Evolutionary conservation across 2,113 vertebrate genomes (phyloP).

Genomic region (Patagioenas fasciata): DNA sequence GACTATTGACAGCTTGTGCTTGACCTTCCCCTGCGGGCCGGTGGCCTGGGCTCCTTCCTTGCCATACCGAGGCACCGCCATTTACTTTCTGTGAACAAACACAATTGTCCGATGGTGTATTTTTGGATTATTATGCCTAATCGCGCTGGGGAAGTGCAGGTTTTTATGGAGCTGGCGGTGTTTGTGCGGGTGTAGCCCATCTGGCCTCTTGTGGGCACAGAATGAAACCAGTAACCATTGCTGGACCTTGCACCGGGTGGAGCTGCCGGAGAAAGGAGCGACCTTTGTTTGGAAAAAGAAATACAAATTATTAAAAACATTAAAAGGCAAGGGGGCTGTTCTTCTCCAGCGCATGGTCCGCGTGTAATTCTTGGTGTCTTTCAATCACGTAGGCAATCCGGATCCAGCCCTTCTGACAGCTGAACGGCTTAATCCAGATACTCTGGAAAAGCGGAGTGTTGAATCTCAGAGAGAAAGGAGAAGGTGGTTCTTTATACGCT

Average conservation of each 20-base stretch:
- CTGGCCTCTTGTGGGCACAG: neutral
- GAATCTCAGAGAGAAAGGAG: neutral
- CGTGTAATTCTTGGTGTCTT: neutral
- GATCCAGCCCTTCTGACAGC: neutral
- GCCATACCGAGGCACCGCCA: neutral
- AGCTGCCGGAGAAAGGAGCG: neutral
- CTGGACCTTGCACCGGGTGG: conserved; percentile 45
- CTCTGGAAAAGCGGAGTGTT: neutral
- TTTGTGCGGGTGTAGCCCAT: neutral
- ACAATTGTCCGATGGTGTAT: neutral
- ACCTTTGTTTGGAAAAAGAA: neutral
- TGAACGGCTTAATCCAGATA: neutral
- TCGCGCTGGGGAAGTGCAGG: neutral
- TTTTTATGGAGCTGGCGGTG: neutral
- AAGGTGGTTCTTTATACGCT: neutral
- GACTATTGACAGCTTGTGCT: neutral
- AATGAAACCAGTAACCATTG: neutral
- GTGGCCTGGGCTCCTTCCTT: neutral
- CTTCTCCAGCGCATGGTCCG: neutral
- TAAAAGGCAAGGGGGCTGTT: neutral
- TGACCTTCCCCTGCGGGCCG: fast-evolving
- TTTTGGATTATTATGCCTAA: neutral
- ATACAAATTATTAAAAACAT: neutral
- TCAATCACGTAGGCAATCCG: fast-evolving
- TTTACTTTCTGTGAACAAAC: neutral